A percentile compares a stretch with the other conserved stretches of the same genome.
phyloP scores from a whole-genome alignment of 2,888 invertebrate species.

The Cheilosia impressa region DNA sequence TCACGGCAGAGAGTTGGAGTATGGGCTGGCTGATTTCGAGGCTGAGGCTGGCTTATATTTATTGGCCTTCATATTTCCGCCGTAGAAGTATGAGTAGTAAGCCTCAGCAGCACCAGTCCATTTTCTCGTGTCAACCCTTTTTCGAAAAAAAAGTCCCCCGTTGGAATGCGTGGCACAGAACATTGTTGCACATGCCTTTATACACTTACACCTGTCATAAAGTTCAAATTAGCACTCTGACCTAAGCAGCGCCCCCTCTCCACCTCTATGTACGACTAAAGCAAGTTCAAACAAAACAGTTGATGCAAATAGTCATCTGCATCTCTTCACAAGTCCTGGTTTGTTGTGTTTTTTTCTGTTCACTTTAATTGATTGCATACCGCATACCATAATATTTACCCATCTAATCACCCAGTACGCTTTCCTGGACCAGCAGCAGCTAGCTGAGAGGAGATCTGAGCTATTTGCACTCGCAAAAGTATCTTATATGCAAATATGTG shows the following conservation, averaged over 20 bases:
- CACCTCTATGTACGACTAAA: background rate
- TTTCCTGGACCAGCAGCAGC: slow-evolving; percentile 24
- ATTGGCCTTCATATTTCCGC: no score
- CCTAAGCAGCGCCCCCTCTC: slow-evolving; percentile 4
- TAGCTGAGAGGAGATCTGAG: background rate
- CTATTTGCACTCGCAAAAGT: slow-evolving; percentile 62
- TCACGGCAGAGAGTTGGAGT: no score
- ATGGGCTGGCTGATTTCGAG: no score
- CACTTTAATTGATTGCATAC: slow-evolving; percentile 64
- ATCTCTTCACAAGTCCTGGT: slow-evolving; percentile 19
- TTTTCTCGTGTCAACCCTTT: background rate
- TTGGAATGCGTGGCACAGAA: background rate
- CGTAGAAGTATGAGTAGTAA: no score
- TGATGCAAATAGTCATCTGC: slow-evolving; percentile 22
- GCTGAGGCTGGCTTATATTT: no score
- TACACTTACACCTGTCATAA: slow-evolving; percentile 21
- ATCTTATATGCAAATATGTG: slow-evolving; percentile 66
- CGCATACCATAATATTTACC: slow-evolving; percentile 64
- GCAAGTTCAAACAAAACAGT: slow-evolving; percentile 12
- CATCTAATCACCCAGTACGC: slow-evolving; percentile 65
- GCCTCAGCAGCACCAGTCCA: no score
- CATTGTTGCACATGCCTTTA: slow-evolving; percentile 1
- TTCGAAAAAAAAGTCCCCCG: no score
- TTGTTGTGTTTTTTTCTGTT: slow-evolving; percentile 30
- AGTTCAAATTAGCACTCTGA: slow-evolving; percentile 30